Evolutionary conservation across 2,113 vertebrate species (phyloP), one percentile per base, ranked within the genome.

Genomic region (Isichthys henryi): DNA sequence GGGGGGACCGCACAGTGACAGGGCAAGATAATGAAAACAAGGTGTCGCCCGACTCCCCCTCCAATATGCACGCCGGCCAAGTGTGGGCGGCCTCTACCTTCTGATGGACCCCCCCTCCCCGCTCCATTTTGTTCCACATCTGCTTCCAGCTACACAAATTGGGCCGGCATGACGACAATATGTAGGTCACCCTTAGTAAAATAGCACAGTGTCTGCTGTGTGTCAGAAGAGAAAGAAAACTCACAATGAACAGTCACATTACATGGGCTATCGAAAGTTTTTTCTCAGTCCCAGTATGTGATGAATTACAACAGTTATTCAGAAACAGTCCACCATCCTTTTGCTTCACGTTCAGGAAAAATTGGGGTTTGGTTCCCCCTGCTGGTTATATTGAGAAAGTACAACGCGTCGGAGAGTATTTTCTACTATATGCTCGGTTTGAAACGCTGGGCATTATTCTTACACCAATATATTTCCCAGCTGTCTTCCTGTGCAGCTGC

Each of bases 1-100:
- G 8, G 84, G 27, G 85, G 11, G 48, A 39, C 35, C 0, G 43
- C 66, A 19, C 62, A 35, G 88, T 50, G 45, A 52, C 48, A 31
- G 48, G 45, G 45, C 17, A 39, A 27, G 62, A 86, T 92, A 92
- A 92, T 91, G 88, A 87, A 88, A 90, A 89, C 90, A 91, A 91
- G 90, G 88, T 92, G 90, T 87, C 84, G 66, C 7, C 88, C 52
- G 74, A 90, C 88, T 83, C 88, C 58, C 82, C 88, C 50, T 21
- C 48, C 49, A 27, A 27, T 86, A 52, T 86, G 13, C 80, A 77
- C 50, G 17, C 83, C 46, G 85, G 89, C 82, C 90, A 91, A 89
- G 84, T 82, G 89, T 84, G 48, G 53, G 88, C 48, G 56, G 58
- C 77, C 84, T 56, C 83, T 88, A 88, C 82, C 82, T 87, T 88